A percentile compares a stretch with the other conserved stretches of the same genome.
Evolutionary conservation across 35 echinoderm and acorn worm species (phyloP).

Genomic region (Stichopus chloronotus): DNA sequence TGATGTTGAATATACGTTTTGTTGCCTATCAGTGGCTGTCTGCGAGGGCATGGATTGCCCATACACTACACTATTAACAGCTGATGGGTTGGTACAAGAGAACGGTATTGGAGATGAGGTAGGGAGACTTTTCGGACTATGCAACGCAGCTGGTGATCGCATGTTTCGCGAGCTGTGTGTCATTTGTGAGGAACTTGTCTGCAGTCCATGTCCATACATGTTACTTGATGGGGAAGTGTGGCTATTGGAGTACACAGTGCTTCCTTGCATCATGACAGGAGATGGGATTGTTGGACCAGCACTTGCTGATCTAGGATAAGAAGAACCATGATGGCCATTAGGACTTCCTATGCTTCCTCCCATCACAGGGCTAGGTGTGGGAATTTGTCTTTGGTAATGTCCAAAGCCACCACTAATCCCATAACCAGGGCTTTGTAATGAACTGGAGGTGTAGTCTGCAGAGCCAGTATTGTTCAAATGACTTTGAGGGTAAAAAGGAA

Average conservation of each 20-base stretch:
- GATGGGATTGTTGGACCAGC: constrained; percentile 70
- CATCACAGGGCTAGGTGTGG: constrained; percentile 70
- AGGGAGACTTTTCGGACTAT: constrained; percentile 86
- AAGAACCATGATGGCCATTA: constrained; percentile 66
- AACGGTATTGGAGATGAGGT: constrained; percentile 73
- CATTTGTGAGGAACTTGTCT: constrained; percentile 44
- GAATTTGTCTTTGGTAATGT: constrained; percentile 76
- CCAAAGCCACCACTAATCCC: constrained; percentile 37
- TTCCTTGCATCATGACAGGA: constrained; percentile 75
- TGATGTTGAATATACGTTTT: constrained; percentile 17
- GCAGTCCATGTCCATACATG: constrained; percentile 53
- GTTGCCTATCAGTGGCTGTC: constrained; percentile 42
- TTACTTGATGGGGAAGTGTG: constrained; percentile 37
- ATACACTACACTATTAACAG: constrained; percentile 14
- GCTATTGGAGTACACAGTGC: constrained; percentile 70
- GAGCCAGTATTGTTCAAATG: constrained; percentile 31
- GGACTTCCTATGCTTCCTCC: constrained; percentile 71
- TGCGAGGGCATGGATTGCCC: constrained; percentile 59
- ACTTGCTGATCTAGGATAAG: constrained; percentile 66
- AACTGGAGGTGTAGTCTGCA: constrained; percentile 21
- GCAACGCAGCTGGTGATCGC: constrained; percentile 65
- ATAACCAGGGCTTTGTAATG: constrained; percentile 54
- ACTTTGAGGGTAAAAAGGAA: constrained; percentile 60
- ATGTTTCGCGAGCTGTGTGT: constrained; percentile 62
- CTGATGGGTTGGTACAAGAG: constrained; percentile 44